These are phyloP conservation scores for Argyrosomus regius DNA, from an alignment of 2,797 vertebrate species.

Conservation along the genomic window DNA sequence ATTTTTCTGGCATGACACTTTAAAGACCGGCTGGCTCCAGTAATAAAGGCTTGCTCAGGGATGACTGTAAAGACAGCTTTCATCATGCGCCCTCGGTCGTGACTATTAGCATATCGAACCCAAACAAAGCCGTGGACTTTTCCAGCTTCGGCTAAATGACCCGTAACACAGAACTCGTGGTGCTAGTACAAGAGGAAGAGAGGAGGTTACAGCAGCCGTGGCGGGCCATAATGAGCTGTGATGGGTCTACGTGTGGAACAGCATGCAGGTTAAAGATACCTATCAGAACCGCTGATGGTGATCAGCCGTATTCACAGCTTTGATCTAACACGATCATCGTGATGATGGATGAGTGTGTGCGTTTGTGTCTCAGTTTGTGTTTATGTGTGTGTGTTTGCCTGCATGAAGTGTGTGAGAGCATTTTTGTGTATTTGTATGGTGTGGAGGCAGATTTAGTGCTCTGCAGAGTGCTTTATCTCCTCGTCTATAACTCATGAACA, in stretches of 20 bases:
- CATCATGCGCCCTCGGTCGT: constrained; percentile 25
- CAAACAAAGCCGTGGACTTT: constrained; percentile 41
- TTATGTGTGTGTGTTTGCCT: neutral
- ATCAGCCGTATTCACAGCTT: constrained; percentile 35
- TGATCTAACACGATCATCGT: constrained; percentile 21
- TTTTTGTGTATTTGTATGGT: neutral
- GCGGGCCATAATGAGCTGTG: constrained; percentile 55
- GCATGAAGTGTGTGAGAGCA: too few species aligned
- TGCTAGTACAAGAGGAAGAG: neutral
- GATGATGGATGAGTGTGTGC: constrained; percentile 45
- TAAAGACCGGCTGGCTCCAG: neutral
- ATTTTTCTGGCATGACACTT: neutral
- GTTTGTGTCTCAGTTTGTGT: constrained; percentile 6
- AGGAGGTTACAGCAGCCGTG: neutral
- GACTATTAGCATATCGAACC: constrained; percentile 42
- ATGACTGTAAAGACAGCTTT: constrained; percentile 21
- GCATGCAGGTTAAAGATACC: constrained; percentile 52
- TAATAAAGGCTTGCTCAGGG: constrained; percentile 8
- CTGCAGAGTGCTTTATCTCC: neutral
- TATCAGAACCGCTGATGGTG: constrained; percentile 43
- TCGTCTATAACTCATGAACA: constrained; percentile 4
- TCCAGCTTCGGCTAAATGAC: constrained; percentile 56
- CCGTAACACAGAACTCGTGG: neutral
- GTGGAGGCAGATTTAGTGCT: neutral
- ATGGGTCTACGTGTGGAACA: constrained; percentile 71